A percentile compares a stretch with the other conserved stretches of the same genome.
Conservation (phyloP, 64 coral and sea anemone genomes). For the Dendronephthya gigantea region DNA sequence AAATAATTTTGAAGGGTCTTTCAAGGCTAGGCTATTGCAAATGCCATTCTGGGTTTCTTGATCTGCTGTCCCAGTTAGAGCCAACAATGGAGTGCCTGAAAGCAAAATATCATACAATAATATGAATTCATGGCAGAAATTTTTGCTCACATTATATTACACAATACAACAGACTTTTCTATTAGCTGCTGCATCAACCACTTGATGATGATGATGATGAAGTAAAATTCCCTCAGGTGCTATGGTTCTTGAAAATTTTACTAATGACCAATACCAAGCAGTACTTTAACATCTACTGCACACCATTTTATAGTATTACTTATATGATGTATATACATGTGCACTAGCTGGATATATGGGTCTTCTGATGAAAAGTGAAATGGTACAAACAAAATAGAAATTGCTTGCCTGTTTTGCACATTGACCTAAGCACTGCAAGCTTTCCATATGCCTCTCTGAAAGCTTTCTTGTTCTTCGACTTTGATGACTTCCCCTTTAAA, state of each 20-base stretch:
- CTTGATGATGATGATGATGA: too few species aligned
- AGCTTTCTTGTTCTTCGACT: neutral
- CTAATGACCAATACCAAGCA: too few species aligned
- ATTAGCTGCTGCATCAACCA: too few species aligned
- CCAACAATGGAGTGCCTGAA: neutral
- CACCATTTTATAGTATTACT: too few species aligned
- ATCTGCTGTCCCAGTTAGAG: neutral
- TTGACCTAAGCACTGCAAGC: conserved; percentile 21
- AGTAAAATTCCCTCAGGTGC: too few species aligned
- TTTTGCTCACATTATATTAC: too few species aligned
- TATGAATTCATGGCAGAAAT: too few species aligned
- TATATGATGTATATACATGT: neutral
- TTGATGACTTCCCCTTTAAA: neutral
- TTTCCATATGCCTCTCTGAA: conserved; percentile 14
- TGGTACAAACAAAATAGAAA: neutral
- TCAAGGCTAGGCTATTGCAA: neutral
- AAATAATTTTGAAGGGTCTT: neutral
- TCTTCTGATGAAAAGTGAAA: neutral
- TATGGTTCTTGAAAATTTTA: too few species aligned
- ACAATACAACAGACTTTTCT: neutral
- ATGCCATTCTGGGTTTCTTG: neutral
- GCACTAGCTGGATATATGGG: neutral
- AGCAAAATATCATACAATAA: neutral
- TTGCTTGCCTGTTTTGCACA: conserved; percentile 30
- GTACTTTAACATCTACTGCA: too few species aligned